Conservation (phyloP, 2,113 vertebrate genomes). For the Grammomys dolichurus region DNA sequence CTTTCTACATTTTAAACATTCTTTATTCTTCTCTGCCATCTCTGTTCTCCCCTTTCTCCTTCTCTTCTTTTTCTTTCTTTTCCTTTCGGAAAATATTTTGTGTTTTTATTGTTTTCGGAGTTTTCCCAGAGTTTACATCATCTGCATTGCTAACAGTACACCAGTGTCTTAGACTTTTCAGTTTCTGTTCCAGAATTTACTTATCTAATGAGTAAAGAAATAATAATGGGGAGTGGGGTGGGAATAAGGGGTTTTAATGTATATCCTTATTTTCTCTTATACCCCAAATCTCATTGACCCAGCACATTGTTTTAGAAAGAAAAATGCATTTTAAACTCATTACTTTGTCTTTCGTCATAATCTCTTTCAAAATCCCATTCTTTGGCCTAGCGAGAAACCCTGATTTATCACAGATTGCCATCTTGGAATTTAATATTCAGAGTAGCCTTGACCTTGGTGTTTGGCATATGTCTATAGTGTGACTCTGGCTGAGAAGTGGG, state of each 20-base stretch:
- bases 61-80: background rate
- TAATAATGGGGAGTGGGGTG: background rate
- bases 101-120: conserved; percentile 56
- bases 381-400: conserved; percentile 48
- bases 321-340: conserved; percentile 62
- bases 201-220: conserved; percentile 20
- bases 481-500: background rate
- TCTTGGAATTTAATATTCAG: conserved; percentile 55
- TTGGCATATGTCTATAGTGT: background rate
- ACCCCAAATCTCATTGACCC: conserved; percentile 51
- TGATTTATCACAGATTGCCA: conserved; percentile 67
- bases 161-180: too few species aligned
- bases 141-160: background rate
- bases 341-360: conserved; percentile 70
- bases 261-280: conserved; percentile 52
- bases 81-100: conserved; percentile 33
- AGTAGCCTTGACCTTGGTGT: conserved; percentile 44
- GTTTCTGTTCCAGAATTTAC: too few species aligned
- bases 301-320: conserved; percentile 21
- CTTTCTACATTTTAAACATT: background rate
- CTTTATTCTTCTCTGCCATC: background rate
- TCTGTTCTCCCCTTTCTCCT: background rate
- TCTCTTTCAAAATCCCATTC: conserved; percentile 31
- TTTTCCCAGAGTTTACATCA: conserved; percentile 38
- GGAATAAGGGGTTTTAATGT: conserved; percentile 38